Evolutionary conservation across 1,140 invertebrate genomes (phyloP).

Genomic region (Metopolophium dirhodum): DNA sequence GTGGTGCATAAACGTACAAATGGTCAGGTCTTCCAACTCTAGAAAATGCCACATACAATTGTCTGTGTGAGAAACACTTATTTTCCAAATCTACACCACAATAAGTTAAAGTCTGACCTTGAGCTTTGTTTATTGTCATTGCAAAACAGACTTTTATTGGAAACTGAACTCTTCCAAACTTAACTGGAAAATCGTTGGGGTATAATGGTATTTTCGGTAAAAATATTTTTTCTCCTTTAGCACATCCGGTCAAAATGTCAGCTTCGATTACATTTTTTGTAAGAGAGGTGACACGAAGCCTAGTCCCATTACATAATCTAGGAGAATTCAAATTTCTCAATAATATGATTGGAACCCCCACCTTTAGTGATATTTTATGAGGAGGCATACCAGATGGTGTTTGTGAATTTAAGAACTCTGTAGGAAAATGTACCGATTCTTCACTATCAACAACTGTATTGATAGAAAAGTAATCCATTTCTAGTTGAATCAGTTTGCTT

Average conservation of each 20-base stretch:
- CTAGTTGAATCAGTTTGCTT: too few species aligned
- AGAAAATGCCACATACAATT: too few species aligned
- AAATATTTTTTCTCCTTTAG: neutral
- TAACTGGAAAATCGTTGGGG: too few species aligned
- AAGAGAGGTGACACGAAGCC: neutral
- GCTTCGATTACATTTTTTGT: constrained; percentile 11
- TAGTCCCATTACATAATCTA: neutral
- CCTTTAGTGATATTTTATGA: neutral
- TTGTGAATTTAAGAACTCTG: neutral
- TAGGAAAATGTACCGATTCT: neutral
- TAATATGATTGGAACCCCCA: neutral
- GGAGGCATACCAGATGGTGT: neutral
- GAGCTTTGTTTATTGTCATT: too few species aligned
- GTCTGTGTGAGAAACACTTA: too few species aligned
- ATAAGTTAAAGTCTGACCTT: too few species aligned
- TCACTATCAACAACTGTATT: neutral
- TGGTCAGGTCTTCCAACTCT: too few species aligned
- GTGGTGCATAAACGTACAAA: too few species aligned
- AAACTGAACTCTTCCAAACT: too few species aligned
- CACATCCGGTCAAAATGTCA: neutral
- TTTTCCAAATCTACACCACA: too few species aligned
- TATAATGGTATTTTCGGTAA: too few species aligned
- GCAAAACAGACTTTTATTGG: too few species aligned
- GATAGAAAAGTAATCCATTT: neutral
- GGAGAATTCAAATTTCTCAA: neutral